Conservation (phyloP, 2,888 invertebrate genomes). For the Ametastegia equiseti region DNA sequence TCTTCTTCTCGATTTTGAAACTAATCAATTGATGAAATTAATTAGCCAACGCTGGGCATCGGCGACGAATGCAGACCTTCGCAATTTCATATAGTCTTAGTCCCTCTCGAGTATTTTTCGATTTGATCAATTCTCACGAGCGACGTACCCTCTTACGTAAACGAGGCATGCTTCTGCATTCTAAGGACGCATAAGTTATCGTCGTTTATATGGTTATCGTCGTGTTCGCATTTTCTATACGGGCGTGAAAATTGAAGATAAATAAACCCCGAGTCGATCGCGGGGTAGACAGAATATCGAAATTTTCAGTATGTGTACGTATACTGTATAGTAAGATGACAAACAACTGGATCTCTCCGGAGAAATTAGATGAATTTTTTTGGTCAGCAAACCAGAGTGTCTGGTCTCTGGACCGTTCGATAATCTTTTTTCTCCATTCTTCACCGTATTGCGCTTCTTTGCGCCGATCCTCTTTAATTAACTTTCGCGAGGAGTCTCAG, state of each 20-base stretch:
- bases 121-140: conserved; percentile 30
- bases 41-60: neutral
- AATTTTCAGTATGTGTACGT: neutral
- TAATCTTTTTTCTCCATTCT: neutral
- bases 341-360: neutral
- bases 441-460: neutral
- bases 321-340: neutral
- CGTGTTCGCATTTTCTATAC: neutral
- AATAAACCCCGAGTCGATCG: neutral
- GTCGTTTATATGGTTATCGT: neutral
- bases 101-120: neutral
- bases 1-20: neutral
- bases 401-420: neutral
- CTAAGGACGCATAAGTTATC: conserved; percentile 32
- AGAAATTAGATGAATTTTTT: neutral
- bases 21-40: neutral
- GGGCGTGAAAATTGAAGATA: conserved; percentile 1
- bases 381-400: no score
- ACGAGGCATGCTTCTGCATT: conserved; percentile 36
- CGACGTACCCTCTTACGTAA: conserved; percentile 35
- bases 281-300: neutral
- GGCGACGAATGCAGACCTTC: neutral
- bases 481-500: conserved; percentile 5
- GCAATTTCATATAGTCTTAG: neutral
- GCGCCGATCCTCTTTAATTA: conserved; percentile 10